phyloP scores from a whole-genome alignment of 1,140 invertebrate genomes.

The Epicauta chinensis region DNA sequence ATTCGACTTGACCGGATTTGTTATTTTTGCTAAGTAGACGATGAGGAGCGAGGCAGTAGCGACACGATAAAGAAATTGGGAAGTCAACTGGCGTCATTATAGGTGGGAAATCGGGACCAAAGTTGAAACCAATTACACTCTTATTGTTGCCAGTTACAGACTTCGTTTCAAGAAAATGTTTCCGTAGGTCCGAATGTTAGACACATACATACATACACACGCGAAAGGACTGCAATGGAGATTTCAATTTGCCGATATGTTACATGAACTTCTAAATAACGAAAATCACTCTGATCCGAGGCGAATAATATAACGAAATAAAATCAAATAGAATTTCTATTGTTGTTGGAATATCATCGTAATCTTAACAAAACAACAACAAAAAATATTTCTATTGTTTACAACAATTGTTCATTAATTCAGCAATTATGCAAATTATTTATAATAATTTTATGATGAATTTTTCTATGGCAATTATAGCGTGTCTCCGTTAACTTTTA shows the following conservation, averaged over 20 bases:
- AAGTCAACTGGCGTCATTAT: conserved; percentile 28
- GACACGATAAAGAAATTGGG: conserved; percentile 11
- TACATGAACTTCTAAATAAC: too few relatives aligned
- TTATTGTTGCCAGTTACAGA: conserved; percentile 37
- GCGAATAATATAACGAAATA: too few relatives aligned
- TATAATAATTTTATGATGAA: too few relatives aligned
- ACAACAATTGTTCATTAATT: too few relatives aligned
- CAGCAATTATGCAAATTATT: too few relatives aligned
- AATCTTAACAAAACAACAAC: too few relatives aligned
- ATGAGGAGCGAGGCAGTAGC: neutral
- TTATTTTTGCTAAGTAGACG: conserved; percentile 1
- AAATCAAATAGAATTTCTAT: too few relatives aligned
- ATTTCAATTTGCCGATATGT: conserved; percentile 34
- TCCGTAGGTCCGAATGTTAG: conserved; percentile 2
- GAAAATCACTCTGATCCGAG: too few relatives aligned
- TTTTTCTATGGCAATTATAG: too few relatives aligned
- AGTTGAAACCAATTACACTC: conserved; percentile 38
- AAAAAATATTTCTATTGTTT: too few relatives aligned
- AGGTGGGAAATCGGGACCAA: conserved; percentile 29
- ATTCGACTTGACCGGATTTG: neutral
- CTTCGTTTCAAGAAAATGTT: conserved; percentile 25
- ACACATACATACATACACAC: conserved; percentile 18
- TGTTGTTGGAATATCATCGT: too few relatives aligned
- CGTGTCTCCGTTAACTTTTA: too few relatives aligned
- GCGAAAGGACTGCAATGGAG: conserved; percentile 24